Evolutionary conservation across 2,888 invertebrate genomes (phyloP), one percentile per base, ranked within the genome.

Genomic region (Steinernema scapterisci): DNA sequence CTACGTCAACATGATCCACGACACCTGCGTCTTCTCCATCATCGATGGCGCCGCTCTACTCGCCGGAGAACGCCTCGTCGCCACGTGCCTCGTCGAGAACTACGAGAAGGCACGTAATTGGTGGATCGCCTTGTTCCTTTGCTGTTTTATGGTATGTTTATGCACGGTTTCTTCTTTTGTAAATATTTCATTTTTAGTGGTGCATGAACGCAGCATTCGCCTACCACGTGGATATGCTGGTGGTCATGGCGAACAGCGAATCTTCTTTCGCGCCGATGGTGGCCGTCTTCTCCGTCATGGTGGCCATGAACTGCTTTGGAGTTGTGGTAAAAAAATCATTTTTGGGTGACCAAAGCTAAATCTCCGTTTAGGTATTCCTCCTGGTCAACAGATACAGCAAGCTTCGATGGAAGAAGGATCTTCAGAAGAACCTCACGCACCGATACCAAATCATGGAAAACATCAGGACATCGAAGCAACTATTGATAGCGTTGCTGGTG

Each of bases 151-250:
- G 63, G 63, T 63, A 63, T 13, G 2, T 6, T 5, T 21, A 19
- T 19, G 52, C n/a, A 2, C n/a, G 13, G 13, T 16, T n/a, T 2
- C 3, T 3, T 19, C n/a, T 19, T 48, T 6, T 19, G n/a, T n/a
- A n/a, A n/a, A n/a, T n/a, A n/a, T n/a, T n/a, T n/a, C n/a, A n/a
- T 16, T 63, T 63, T 25, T 31, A 63, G 63, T 63, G 63, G 63
- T 16, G 11, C 11, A 7, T 63, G 9, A 63, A 63, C 31, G 63
- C 31, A 13, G 13, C 21, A 9, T 31, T 63, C 16, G 9, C 63
- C 31, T 63, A 52, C 21, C 21, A 21, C 11, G 21, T 52, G 21
- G 11, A 11, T 21, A 52, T n/a, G 1, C 2, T 52, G 52, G 23
- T 21, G 52, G 5, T 11, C 3, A 52, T 23, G 2, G 23, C 16